Base-by-base conservation (phyloP, 2,797 vertebrate species). In the Hyperoplus immaculatus region DNA sequence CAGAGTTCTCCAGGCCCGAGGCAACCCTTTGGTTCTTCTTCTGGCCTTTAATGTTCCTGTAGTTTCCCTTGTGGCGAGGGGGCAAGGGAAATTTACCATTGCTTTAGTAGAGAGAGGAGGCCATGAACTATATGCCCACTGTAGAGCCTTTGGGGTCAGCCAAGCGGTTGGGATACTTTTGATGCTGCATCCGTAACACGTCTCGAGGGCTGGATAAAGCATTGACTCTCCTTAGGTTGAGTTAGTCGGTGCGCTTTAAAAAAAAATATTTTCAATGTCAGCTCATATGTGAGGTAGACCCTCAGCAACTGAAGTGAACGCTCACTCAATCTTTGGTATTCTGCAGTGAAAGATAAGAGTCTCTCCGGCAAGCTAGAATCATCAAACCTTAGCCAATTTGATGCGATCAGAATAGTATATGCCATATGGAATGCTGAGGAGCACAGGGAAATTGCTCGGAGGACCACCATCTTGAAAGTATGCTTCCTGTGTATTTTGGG, bases 1-100 rank as follows among this genome's bases (percentile, higher is more conserved):
- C 29, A 29, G 29, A 29, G 29, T 29, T 29, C 29, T 29, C 29
- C 29, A 47, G 69, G 79, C 70, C 49, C 5, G 16, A 61, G 62
- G 57, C 42, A 51, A 41, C 45, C 53, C 36, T 65, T 71, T 67
- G 63, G 58, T 69, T 61, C n/a, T 62, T 47, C 5, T 62, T 47
- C 5, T 2, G 15, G 43, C 45, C 16, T 12, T 65, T 39, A 29
- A 72, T 76, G 58, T 68, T 77, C 16, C 45, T 51, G 39, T 42
- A 57, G 21, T 53, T 78, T 65, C 38, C 51, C 58, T 72, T 41
- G 65, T 51, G 66, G 45, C 61, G 51, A 43, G 29, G 29, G 29
- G 29, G 29, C 29, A 41, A 16, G 36, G 39, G 14, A 18, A 67
- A 57, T 12, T 13, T 46, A 74, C 53, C 38, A 18, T 43, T 43